Conservation (phyloP, 2,797 vertebrate species). For the Hemitrygon akajei region DNA sequence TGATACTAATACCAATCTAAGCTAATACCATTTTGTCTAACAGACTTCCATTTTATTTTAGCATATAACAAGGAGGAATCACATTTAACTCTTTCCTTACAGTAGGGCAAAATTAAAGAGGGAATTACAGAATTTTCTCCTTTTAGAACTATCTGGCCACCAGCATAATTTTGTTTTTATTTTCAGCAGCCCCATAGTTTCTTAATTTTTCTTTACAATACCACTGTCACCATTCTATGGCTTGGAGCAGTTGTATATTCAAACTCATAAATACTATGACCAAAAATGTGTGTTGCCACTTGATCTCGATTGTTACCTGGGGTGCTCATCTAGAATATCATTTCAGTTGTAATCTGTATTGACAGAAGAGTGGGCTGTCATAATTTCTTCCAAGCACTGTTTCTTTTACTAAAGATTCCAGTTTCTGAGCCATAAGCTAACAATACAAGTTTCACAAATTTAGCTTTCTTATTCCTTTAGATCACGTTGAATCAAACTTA, state of each 20-base stretch:
- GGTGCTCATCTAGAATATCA: constrained; percentile 13
- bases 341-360: constrained; percentile 24
- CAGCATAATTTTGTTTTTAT: not conserved
- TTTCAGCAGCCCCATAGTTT: not conserved
- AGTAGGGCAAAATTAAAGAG: not conserved
- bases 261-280: not conserved
- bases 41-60: too few species aligned
- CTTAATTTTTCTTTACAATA: not conserved
- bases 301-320: not conserved
- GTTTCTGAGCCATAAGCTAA: not conserved
- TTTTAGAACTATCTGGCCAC: not conserved
- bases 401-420: not conserved
- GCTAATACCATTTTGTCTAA: too few species aligned
- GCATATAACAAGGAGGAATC: too few species aligned
- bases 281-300: constrained; percentile 5
- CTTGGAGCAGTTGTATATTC: not conserved
- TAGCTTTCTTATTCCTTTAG: not conserved
- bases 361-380: not conserved
- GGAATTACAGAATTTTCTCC: not conserved
- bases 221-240: not conserved
- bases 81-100: too few species aligned
- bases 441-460: not conserved
- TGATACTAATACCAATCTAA: too few species aligned
- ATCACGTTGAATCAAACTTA: too few species aligned
- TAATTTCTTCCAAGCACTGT: not conserved